phyloP scores from a whole-genome alignment of 2,888 invertebrate genomes.

The Andrena haemorrhoa region DNA sequence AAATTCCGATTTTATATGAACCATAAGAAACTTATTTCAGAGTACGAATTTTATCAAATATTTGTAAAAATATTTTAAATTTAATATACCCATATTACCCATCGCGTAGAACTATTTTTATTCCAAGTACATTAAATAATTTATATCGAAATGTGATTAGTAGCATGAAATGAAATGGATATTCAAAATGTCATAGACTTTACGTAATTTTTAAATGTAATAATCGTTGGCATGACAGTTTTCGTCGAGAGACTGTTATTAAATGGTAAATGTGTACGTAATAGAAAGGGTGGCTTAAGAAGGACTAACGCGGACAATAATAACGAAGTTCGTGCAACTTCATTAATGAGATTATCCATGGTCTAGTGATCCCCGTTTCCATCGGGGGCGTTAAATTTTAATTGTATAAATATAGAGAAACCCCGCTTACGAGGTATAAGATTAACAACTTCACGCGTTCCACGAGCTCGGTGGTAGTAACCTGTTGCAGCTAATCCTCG shows the following conservation, averaged over 20 bases:
- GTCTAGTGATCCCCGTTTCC: conserved; percentile 26
- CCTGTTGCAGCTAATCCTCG: conserved; percentile 51
- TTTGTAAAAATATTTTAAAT: no score
- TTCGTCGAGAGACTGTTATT: conserved; percentile 13
- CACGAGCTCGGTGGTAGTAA: conserved; percentile 25
- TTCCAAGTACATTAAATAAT: neutral
- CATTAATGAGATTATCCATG: conserved; percentile 50
- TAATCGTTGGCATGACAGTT: conserved; percentile 1
- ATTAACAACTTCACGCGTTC: conserved; percentile 42
- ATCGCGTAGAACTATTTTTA: neutral
- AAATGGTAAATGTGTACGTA: conserved; percentile 25
- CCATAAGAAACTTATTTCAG: no score
- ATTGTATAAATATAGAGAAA: conserved; percentile 33
- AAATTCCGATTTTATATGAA: no score
- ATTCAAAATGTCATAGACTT: neutral
- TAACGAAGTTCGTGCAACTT: conserved; percentile 50
- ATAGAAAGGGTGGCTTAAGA: conserved; percentile 29
- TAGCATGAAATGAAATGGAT: no score
- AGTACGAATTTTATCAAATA: no score
- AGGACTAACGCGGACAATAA: conserved; percentile 28
- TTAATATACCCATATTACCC: no score
- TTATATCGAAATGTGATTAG: neutral
- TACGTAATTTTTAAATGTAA: neutral
- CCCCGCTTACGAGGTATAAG: conserved; percentile 34
- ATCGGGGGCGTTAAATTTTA: conserved; percentile 46